Evolutionary conservation across 2,113 vertebrate species (phyloP), one percentile per base, ranked within the genome.

Genomic region (Phoenicopterus ruber): DNA sequence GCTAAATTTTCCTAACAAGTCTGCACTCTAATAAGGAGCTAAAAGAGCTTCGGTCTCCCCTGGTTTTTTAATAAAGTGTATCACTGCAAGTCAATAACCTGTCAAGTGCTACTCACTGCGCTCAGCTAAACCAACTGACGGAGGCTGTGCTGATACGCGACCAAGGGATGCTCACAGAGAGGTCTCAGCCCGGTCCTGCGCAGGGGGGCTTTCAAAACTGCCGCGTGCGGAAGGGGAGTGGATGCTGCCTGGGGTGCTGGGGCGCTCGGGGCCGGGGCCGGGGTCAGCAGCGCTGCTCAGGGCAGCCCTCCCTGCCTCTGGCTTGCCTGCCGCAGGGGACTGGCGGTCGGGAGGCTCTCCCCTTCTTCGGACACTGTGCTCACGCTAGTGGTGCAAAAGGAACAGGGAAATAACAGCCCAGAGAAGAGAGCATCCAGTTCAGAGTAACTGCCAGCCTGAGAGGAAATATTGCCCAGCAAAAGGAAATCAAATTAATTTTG

Each of bases 1-100:
- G 32, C 84, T 78, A 69, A 91, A 88, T 94, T 88, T 86, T 87
- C 71, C 47, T 84, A 90, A 92, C 70, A 90, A 82, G 59, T 59
- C 36, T 50, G 66, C 40, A 17, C 67, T 82, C 92, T 73, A 73
- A 29, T 50, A 88, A 38, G 72, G 62, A 70, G 82, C 63, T 22
- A 70, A n/a, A n/a, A 88, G 81, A 92, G 40, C 76, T 49, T 44
- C 0, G 12, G 54, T 87, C 54, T 77, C 59, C 82, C 49, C 71
- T 74, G 86, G 50, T 85, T 94, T 42, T 94, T 88, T 85, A 84
- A 96, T 92, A 46, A 93, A 95, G 90, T 11, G 29, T 47, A 73
- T 82, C 92, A 17, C 24, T 74, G 81, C 26, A 57, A 96, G 96
- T 94, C 96, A 85, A 55, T 94, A 84, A 62, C 52, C 73, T 82